Percentiles rank a stretch among this genome's conserved stretches.
phyloP scores from a whole-genome alignment of 1,140 invertebrate species.

The Aphelinus certus region DNA sequence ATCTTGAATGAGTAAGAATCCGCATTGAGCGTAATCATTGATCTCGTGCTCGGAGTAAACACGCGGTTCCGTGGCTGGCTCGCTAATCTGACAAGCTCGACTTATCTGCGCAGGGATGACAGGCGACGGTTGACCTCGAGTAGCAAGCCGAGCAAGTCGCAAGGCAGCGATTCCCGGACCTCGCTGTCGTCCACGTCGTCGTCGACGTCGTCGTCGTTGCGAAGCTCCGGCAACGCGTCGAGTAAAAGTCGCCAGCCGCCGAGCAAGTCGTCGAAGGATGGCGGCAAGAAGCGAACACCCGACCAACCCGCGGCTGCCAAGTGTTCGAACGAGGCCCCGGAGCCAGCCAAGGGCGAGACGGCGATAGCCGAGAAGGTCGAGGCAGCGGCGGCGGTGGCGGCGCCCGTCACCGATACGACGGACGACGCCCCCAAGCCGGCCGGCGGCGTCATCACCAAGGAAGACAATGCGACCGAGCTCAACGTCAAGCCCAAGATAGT shows the following conservation, averaged over 20 bases:
- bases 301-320: not conserved
- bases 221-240: constrained; percentile 1
- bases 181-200: not conserved
- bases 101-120: constrained; percentile 14
- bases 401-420: no score
- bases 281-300: not conserved
- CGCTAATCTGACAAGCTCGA: no score
- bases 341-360: not conserved
- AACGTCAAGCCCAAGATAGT: constrained; percentile 42
- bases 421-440: no score
- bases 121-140: not conserved
- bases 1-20: no score
- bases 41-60: no score
- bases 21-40: no score
- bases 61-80: no score
- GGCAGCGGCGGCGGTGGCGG: no score
- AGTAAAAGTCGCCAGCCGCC: not conserved
- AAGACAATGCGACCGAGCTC: constrained; percentile 34
- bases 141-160: not conserved
- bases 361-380: not conserved
- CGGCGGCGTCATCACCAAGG: no score
- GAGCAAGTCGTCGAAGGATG: not conserved
- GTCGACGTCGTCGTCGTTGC: not conserved
- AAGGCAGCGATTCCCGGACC: not conserved
- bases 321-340: not conserved